Evolutionary conservation across 2,888 invertebrate species (phyloP).

Genomic region (Platycheirus rosarum): DNA sequence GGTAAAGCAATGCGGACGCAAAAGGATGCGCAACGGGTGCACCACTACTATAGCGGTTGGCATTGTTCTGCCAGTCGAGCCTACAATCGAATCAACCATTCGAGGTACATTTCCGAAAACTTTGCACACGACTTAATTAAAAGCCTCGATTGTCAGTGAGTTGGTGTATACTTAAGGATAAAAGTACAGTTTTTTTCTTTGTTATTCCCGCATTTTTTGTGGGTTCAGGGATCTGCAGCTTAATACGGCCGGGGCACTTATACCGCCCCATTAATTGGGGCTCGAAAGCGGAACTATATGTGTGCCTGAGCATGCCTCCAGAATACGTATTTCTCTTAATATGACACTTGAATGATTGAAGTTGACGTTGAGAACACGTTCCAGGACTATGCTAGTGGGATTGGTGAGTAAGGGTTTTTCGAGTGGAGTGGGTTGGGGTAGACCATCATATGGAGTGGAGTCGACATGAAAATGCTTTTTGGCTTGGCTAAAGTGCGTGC

Average conservation of each 20-base stretch:
- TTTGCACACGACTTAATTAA: slow-evolving; percentile 56
- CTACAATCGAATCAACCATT: slow-evolving; percentile 33
- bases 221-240: slow-evolving; percentile 8
- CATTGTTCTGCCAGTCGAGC: slow-evolving; percentile 15
- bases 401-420: not conserved
- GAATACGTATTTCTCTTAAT: slow-evolving; percentile 67
- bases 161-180: not conserved
- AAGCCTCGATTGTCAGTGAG: slow-evolving; percentile 40
- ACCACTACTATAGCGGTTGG: slow-evolving; percentile 14
- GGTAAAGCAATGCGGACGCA: slow-evolving; percentile 1
- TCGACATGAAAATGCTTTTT: slow-evolving; percentile 69
- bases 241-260: slow-evolving; percentile 39
- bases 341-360: slow-evolving; percentile 68
- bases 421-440: not conserved
- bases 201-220: slow-evolving; percentile 29
- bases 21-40: slow-evolving; percentile 27
- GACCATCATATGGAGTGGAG: slow-evolving; percentile 9
- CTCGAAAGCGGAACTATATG: slow-evolving; percentile 43
- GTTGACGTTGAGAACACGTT: slow-evolving; percentile 54
- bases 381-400: slow-evolving; percentile 11
- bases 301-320: slow-evolving; percentile 27
- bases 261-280: slow-evolving; percentile 65
- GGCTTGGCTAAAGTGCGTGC: slow-evolving; percentile 36
- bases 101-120: slow-evolving; percentile 43
- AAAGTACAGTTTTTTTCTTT: not conserved